Base-by-base conservation (phyloP, 2,888 invertebrate genomes). In the Notodonta dromedarius region DNA sequence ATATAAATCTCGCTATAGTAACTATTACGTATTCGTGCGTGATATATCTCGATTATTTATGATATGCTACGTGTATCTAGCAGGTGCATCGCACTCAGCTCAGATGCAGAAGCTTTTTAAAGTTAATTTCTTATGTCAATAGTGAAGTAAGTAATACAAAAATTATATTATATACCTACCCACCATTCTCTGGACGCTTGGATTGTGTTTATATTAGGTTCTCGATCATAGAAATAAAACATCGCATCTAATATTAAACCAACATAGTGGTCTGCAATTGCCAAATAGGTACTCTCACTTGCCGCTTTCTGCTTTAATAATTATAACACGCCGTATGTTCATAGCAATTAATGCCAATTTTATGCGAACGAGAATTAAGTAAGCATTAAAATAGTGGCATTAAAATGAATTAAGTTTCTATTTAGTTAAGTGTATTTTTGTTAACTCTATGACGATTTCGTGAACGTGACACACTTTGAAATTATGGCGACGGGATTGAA, bases 251-350 rank as follows among this genome's bases (percentile, higher is more conserved):
- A 35, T 35, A n/a, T 4, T 46, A 46, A 46, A 39, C n/a, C n/a
- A 54, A 13, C 54, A 13, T 11, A 39, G 7, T 54, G 54, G 14
- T 39, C n/a, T 62, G 73, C 69, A 65, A 69, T 61, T 59, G 60
- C 70, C 69, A 76, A 79, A 74, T 78, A 24, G 24, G 24, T 24
- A 79, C 82, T 80, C 81, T 83, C 84, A 82, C 84, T 89, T 85
- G 70, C 87, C 87, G 84, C 90, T 90, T 89, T 90, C 90, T 89
- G 88, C 83, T 81, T 86, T 86, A 83, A 82, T 77, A 77, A 80
- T 77, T 74, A 70, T 74, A 71, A 71, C 71, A 72, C 78, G 77
- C 72, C 76, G 77, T 79, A 77, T 77, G 70, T 66, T 66, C 77
- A 73, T 70, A 70, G 75, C 80, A 83, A 86, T 87, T 83, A 85